Evolutionary conservation across 2,888 invertebrate species (phyloP), one percentile per base, ranked within the genome.

Genomic region (Caenorhabditis sp.): DNA sequence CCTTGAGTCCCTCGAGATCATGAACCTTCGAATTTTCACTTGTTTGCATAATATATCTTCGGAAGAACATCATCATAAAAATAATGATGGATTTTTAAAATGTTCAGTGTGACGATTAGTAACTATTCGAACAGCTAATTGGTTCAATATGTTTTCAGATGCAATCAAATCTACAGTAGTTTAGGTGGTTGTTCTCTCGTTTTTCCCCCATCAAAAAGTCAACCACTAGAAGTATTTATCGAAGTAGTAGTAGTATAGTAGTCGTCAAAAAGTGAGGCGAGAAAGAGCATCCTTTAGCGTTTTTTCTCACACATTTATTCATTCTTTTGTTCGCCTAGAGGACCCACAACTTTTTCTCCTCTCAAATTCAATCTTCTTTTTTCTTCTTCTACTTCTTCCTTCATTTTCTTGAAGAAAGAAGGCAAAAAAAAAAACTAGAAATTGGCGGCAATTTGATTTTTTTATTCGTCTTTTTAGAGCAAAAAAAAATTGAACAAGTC

Each of bases 21-120:
- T 55, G n/a, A n/a, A 27, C 53, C 50, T 50, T 24, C n/a, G n/a
- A n/a, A n/a, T 31, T 54, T 59, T 58, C 55, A 14, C 8, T 57
- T 26, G 31, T 31, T 31, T 31, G 10, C 31, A 31, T 31, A 6
- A 31, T 31, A 31, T 31, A 31, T 31, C 31, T 31, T 10, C 31
- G 31, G n/a, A 31, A 31, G 10, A 31, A 31, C 31, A 31, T 10
- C 4, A 31, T 31, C 4, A 31, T 31, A 31, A 10, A 6, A 31
- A 10, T 31, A 31, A 31, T 31, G 10, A 31, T 31, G 5, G 31
- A n/a, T 31, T 31, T 31, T 31, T 10, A 10, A 31, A 31, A 31
- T 31, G n/a, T 31, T 31, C 10, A 31, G 4, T 31, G 10, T 31
- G 31, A 31, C 31, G 5, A 6, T 21, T 21, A 43, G 2, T 17